A percentile compares a stretch with the other conserved stretches of the same genome.
Evolutionary conservation across 2,797 vertebrate genomes (phyloP).

Genomic region (Tadarida brasiliensis): DNA sequence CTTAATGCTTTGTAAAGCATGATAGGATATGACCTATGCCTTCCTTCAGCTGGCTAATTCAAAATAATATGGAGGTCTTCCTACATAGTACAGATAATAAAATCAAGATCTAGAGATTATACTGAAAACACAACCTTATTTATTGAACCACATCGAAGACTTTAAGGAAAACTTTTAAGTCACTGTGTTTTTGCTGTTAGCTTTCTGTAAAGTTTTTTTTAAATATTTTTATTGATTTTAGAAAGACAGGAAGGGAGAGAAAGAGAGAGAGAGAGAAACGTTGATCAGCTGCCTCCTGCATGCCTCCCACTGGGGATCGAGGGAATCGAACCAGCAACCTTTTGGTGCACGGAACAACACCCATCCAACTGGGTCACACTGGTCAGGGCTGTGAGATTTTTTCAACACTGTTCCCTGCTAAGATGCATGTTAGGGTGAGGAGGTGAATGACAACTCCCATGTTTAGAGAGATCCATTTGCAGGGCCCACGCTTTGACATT

Average conservation of each 20-base stretch:
- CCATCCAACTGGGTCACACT: too few relatives aligned
- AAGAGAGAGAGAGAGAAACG: too few relatives aligned
- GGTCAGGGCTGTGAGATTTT: too few relatives aligned
- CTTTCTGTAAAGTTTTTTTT: not conserved
- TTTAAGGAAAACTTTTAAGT: constrained; percentile 24
- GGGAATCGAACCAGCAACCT: too few relatives aligned
- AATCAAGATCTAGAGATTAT: constrained; percentile 10
- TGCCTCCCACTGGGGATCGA: too few relatives aligned
- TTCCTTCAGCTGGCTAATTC: constrained; percentile 60
- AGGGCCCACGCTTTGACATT: not conserved
- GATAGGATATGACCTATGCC: constrained; percentile 29
- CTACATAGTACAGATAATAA: constrained; percentile 50
- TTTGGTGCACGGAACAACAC: too few relatives aligned
- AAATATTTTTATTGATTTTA: too few relatives aligned
- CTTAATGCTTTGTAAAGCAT: constrained; percentile 80
- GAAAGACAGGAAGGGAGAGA: too few relatives aligned
- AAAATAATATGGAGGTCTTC: constrained; percentile 49
- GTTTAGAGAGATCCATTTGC: not conserved
- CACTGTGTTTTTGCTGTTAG: not conserved
- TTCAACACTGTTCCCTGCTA: not conserved
- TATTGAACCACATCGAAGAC: not conserved
- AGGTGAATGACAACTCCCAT: not conserved
- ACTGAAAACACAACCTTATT: not conserved
- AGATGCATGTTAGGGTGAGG: not conserved
- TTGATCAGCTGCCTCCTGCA: too few relatives aligned